Conservation (phyloP, 2,797 vertebrate species). For the Phalanger gymnotis region DNA sequence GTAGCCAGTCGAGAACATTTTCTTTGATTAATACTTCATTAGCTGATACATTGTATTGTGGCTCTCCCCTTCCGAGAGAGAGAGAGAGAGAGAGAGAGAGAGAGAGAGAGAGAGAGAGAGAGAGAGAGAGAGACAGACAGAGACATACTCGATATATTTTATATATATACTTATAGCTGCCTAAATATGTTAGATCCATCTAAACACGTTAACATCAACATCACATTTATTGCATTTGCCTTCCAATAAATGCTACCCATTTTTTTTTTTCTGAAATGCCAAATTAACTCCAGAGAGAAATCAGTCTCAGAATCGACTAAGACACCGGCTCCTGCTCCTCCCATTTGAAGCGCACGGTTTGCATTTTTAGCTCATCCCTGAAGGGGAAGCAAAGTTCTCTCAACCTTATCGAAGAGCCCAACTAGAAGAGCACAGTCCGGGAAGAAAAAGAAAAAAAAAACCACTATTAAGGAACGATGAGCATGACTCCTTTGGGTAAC, state of each 20-base stretch:
- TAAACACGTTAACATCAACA: not conserved
- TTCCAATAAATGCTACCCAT: not conserved
- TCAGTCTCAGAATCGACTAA: not conserved
- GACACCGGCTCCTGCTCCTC: not conserved
- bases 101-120: too few species aligned
- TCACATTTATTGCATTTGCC: not conserved
- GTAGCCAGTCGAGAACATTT: not conserved
- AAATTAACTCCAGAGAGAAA: not conserved
- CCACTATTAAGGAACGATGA: not conserved
- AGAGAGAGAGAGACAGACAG: too few species aligned
- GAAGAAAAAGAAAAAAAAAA: not conserved
- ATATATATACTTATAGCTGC: not conserved
- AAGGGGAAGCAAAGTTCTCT: not conserved
- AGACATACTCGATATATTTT: not conserved
- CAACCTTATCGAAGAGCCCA: not conserved
- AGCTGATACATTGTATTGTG: not conserved
- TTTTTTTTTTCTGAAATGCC: not conserved
- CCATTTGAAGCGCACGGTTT: not conserved
- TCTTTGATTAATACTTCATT: not conserved
- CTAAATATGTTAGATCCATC: not conserved
- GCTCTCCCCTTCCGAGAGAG: not conserved
- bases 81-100: too few species aligned
- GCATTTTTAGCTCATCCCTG: not conserved
- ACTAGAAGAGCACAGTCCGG: not conserved
- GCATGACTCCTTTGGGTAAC: not conserved